Evolutionary conservation across 2,888 invertebrate species (phyloP), one percentile per base, ranked within the genome.

Genomic region (Orthosia incerta): DNA sequence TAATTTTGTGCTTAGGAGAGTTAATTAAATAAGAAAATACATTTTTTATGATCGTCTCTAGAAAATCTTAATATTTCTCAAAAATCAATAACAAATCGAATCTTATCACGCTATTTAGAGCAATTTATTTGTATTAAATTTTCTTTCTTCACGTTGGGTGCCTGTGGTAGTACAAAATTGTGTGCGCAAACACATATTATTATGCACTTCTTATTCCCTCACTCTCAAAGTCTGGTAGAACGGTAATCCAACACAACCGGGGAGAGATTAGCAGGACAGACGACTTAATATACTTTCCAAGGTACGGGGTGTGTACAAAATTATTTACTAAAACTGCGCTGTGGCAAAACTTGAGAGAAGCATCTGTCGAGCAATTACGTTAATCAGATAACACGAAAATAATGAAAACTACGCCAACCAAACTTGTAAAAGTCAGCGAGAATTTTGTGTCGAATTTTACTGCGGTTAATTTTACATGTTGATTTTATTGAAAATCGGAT

Each of bases 401-500:
- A 15, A 48, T 15, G 15, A 23, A 39, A 75, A 63, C 26, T 11
- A 3, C 13, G 23, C 3, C 0, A 1, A 20, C 3, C n/a, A 7
- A 48, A 69, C 48, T 51, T 55, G 69, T 78, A 55, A 78, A 59
- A 45, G 13, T n/a, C 23, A 7, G 26, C 51, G 59, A 59, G 31
- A 67, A 51, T 31, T 50, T 53, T n/a, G 55, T 59, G 56, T 16
- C 16, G n/a, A 23, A 83, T 76, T 67, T 79, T 39, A 68, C 13
- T 51, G n/a, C 59, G 46, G 20, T 67, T 23, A 69, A 80, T 71
- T 69, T 73, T 70, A 46, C 18, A 56, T 56, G 79, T 76, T 76
- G 74, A 74, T 76, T 86, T 83, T 80, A 83, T 80, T 75, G 67
- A 70, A 83, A 75, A 76, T 80, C 50, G 60, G 50, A 80, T 83